Evolutionary conservation across 1,140 invertebrate genomes (phyloP), one percentile per base, ranked within the genome.

Genomic region (Agraylea sexmaculata): DNA sequence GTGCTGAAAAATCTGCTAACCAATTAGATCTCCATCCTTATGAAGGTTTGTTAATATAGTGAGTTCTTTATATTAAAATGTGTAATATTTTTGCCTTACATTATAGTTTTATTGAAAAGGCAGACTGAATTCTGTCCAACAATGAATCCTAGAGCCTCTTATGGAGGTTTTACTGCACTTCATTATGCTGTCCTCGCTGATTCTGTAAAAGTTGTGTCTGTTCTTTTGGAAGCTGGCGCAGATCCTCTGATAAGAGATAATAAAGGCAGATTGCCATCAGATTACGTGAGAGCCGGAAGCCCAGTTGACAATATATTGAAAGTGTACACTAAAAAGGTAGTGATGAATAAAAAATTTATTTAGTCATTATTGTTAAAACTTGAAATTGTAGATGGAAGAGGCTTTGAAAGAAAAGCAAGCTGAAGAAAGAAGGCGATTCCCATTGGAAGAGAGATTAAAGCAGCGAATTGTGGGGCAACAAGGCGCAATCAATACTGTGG

Each of bases 381-480:
- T 42, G 42, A 47, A 43, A 44, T 52, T 57, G 34, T 46, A 76
- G 64, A 70, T 59, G 61, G 64, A 70, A 50, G 64, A 69, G 43
- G 53, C 63, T 18, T 50, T 69, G 49, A 62, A 65, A 49, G 54
- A 70, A 53, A 64, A 70, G 56, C 77, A 83, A 63, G 74, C 79
- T 2, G 87, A 91, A 59, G 86, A 91, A 60, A 71, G 88, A 32
- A 68, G 85, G 52, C 73, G 75, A 53, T 92, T 87, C 71, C 89
- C 89, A 2, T 62, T 94, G n/a, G 89, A 93, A 58, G 74, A 88
- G 57, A 68, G 87, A 50, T 64, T 94, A 4, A 84, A 81, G 52
- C 72, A 89, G 58, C 66, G 74, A 51, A 87, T 95, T 51, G 83
- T 95, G 37, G 90, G 90, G 1, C 90, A 95, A 65, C 83, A 88